Conservation (phyloP, 2,888 invertebrate species). For the Rutpela maculata region DNA sequence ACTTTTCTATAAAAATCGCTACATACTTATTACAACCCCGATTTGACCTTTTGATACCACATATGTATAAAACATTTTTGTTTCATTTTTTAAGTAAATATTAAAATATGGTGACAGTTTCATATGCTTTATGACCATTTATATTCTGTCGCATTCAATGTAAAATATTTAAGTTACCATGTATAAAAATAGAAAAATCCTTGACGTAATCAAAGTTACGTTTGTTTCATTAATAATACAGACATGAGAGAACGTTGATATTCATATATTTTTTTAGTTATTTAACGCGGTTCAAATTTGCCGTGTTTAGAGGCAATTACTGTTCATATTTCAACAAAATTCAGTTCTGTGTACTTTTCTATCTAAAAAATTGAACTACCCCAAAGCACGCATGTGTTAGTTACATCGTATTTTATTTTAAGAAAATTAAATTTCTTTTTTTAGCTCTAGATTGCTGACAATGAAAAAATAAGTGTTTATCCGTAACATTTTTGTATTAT, state of each 20-base stretch:
- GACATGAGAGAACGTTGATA: background rate
- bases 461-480: no score
- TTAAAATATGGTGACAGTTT: no score
- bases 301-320: background rate
- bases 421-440: background rate
- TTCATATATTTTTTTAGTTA: background rate
- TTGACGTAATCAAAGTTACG: background rate
- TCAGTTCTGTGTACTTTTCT: background rate
- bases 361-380: slow-evolving; percentile 7
- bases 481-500: no score
- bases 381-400: background rate
- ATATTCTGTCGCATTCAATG: no score
- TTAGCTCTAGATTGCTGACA: no score
- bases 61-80: no score
- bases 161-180: no score
- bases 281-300: background rate
- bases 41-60: no score
- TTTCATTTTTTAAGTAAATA: no score
- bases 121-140: no score
- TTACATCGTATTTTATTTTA: background rate
- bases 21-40: no score
- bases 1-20: no score
- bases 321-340: background rate
- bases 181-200: background rate
- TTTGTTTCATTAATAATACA: background rate